A percentile compares a stretch with the other conserved stretches of the same genome.
phyloP scores from a whole-genome alignment of 2,113 vertebrate genomes.

The Grammomys dolichurus region DNA sequence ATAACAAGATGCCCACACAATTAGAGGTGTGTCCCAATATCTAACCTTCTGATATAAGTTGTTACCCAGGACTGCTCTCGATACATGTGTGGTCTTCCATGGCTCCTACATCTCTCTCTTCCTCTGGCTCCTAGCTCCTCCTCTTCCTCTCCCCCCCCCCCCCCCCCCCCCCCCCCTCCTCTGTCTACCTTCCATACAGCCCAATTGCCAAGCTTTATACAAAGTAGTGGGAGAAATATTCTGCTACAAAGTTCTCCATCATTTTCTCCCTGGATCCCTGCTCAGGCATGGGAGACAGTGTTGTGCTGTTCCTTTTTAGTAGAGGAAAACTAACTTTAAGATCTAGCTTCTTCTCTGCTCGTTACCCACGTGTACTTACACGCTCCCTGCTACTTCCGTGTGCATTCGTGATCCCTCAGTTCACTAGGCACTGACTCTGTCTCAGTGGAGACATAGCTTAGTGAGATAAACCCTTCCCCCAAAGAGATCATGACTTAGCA shows the following conservation, averaged over 20 bases:
- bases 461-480: background rate
- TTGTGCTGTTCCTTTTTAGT: slow-evolving; percentile 59
- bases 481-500: background rate
- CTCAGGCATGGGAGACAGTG: background rate
- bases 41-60: no score
- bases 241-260: slow-evolving; percentile 9
- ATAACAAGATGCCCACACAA: no score
- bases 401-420: background rate
- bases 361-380: background rate
- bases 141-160: no score
- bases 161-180: no score
- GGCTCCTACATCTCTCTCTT: no score
- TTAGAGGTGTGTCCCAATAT: no score
- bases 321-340: slow-evolving; percentile 38
- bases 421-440: background rate
- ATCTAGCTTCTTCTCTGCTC: background rate
- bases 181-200: no score
- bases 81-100: no score
- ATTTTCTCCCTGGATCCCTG: slow-evolving; percentile 38
- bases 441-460: background rate
- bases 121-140: no score
- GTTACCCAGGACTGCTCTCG: no score
- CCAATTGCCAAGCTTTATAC: no score
- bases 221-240: no score
- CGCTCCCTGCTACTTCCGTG: background rate